Base-by-base conservation (phyloP, 2,797 vertebrate species). In the Thaleichthys pacificus region DNA sequence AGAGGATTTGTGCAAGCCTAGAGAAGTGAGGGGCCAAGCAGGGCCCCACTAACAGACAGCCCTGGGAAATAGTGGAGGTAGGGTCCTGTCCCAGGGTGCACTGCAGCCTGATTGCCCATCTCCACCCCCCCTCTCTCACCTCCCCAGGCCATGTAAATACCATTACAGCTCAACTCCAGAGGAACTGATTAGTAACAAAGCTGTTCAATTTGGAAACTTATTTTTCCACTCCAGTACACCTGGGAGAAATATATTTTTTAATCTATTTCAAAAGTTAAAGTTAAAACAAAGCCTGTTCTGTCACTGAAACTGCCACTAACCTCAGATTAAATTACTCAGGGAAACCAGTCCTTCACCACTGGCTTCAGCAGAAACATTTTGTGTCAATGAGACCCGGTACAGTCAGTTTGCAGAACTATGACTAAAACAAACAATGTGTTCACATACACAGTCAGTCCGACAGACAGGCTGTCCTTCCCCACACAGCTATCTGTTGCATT, bases 401-500 rank as follows among this genome's bases (percentile, higher is more conserved):
- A 51, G 21, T 26, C 42, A 51, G 22, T 69, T 72, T 71, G 30
- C 61, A 68, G 77, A 65, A 75, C 22, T 38, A 14, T 73, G 73
- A 80, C 72, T 71, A 71, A 82, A 77, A 77, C 21, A n/a, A 21
- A 69, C 70, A 57, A 66, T 74, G 77, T 84, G 83, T 86, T 85
- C 82, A 80, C 77, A 77, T 72, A 77, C 81, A 84, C 78, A 79
- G 75, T 78, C 77, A 76, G 76, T 69, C 85, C 82, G 83, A 72
- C 76, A 61, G 75, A 83, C 77, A 66, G 88, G 74, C 71, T 81
- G 84, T 74, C 79, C 78, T 73, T 86, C 77, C 82, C 88, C 84
- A 89, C 87, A 89, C 86, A 83, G 82, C 89, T 84, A 87, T 89
- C 85, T 85, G 82, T 79, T 86, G 87, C 85, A 81, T 85, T 83